phyloP scores from a whole-genome alignment of 35 echinoderm and acorn worm species.

The Holothuria glaberrima region DNA sequence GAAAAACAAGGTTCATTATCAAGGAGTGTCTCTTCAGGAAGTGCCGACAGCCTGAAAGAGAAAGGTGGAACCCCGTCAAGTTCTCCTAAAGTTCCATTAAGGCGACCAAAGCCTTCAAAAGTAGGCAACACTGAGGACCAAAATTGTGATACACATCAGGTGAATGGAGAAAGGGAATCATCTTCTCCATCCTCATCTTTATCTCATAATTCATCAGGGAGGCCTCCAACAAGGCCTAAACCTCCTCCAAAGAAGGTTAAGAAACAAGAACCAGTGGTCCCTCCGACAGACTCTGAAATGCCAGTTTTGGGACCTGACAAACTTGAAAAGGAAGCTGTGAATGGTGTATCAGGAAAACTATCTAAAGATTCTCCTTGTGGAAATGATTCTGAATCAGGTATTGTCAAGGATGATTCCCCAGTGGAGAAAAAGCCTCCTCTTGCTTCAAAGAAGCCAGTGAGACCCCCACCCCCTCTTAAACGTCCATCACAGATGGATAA shows the following conservation, averaged over 20 bases:
- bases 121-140: background rate
- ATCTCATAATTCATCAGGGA: background rate
- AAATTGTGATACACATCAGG: background rate
- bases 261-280: background rate
- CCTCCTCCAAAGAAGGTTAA: background rate
- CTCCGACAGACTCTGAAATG: background rate
- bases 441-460: background rate
- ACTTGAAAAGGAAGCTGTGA: background rate
- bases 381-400: background rate
- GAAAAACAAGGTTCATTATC: background rate
- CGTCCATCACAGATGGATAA: background rate
- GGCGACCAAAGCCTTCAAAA: background rate
- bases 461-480: constrained; percentile 19
- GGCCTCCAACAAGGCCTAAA: background rate
- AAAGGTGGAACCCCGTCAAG: background rate
- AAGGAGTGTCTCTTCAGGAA: background rate
- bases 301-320: background rate
- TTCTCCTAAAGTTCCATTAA: constrained; percentile 1
- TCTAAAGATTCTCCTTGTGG: background rate
- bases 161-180: background rate
- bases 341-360: background rate
- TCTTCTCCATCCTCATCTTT: background rate
- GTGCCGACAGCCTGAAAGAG: background rate
- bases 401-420: background rate
- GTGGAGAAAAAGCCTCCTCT: background rate